Evolutionary conservation across 2,797 vertebrate genomes (phyloP).

Genomic region (Urophycis tenuis): DNA sequence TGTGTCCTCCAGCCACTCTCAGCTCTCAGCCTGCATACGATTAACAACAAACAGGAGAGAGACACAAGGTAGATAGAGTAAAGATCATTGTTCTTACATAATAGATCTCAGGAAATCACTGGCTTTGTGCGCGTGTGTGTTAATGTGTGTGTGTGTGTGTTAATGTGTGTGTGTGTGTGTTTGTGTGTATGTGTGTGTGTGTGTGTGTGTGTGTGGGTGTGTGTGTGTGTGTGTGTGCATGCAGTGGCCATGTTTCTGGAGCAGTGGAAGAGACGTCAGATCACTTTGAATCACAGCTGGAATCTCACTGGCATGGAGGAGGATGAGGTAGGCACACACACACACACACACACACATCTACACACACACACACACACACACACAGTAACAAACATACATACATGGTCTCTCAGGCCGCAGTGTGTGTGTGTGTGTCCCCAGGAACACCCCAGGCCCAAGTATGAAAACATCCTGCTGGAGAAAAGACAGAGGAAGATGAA

Average conservation of each 20-base stretch:
- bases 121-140: too few relatives aligned
- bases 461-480: conserved; percentile 84
- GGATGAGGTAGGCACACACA: conserved; percentile 78
- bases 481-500: conserved; percentile 78
- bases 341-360: conserved; percentile 32
- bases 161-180: too few relatives aligned
- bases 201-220: conserved; percentile 19
- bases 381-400: too few relatives aligned
- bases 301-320: conserved; percentile 94
- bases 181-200: too few relatives aligned
- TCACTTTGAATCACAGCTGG: conserved; percentile 91
- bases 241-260: conserved; percentile 92
- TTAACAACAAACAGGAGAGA: too few relatives aligned
- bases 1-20: too few relatives aligned
- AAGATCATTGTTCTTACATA: too few relatives aligned
- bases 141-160: too few relatives aligned
- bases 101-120: too few relatives aligned
- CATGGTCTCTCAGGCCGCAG: background rate
- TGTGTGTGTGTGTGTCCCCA: conserved; percentile 36
- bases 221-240: conserved; percentile 9
- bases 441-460: conserved; percentile 91
- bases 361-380: background rate
- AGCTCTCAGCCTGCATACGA: too few relatives aligned
- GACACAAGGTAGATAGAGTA: too few relatives aligned
- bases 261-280: conserved; percentile 95